Base-by-base conservation (phyloP, 2,888 invertebrate genomes). In the Leptopterna dolabrata region DNA sequence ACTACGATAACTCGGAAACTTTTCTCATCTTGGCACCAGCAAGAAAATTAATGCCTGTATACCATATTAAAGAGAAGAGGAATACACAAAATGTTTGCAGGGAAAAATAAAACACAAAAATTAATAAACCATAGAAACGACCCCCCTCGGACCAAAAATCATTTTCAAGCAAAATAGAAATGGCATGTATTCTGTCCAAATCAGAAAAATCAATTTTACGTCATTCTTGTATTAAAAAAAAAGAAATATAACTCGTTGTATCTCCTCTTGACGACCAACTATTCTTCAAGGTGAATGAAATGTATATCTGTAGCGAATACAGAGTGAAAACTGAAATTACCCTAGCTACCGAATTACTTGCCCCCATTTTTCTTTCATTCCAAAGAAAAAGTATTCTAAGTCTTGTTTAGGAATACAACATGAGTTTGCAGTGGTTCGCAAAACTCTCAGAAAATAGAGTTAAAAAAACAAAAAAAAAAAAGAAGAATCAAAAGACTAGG, bases 401-500 rank as follows among this genome's bases (percentile, higher is more conserved):
- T 78, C 78, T 78, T 45, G 24, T 45, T 78, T 78, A 78, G 78
- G 78, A 78, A 78, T 78, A 78, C 78, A 43, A 29, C 36, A 29
- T 19, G 78, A 45, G 78, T 78, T 45, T 78, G 78, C 78, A 45
- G 78, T 45, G 78, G 45, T 78, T 78, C 43, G 78, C 78, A 45
- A 78, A 45, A 6, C 45, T 24, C 78, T 78, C 78, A 14, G 41
- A 78, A 45, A 78, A 45, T 41, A 3, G 16, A 13, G 36, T 73
- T 73, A 41, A 36, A 76, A 19, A 78, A n/a, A 78, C n/a, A n/a
- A n/a, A 78, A 70, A 27, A 81, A 70, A 41, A 78, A 36, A 7
- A 36, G 45, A 70, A 27, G 55, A 70, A 24, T 41, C 70, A 70
- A 76, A 82, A 83, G 83, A 83, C 83, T 83, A 83, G 83, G 83